Percentiles rank a stretch among this genome's conserved stretches.
Evolutionary conservation across 2,113 vertebrate species (phyloP).

Genomic region (Brachyistius frenatus): DNA sequence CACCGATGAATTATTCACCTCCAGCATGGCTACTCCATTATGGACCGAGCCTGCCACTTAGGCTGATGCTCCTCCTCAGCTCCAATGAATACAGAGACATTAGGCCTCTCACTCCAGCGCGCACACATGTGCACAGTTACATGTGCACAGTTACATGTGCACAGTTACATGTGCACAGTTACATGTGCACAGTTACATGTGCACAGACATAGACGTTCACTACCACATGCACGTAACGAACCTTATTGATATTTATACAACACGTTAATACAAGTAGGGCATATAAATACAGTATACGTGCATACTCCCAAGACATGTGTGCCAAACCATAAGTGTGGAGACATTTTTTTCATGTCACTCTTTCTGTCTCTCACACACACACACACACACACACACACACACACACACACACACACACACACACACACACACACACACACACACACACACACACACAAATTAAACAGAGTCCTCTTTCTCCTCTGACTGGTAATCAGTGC

Average conservation of each 20-base stretch:
- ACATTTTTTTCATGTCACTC: neutral
- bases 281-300: slow-evolving; percentile 30
- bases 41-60: slow-evolving; percentile 73
- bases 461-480: slow-evolving; percentile 56
- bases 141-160: slow-evolving; percentile 14
- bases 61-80: slow-evolving; percentile 51
- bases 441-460: slow-evolving; percentile 10
- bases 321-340: neutral
- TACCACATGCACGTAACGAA: slow-evolving; percentile 30
- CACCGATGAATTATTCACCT: slow-evolving; percentile 83
- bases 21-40: slow-evolving; percentile 79
- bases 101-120: slow-evolving; percentile 32
- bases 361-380: neutral
- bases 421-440: neutral
- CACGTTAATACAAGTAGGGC: slow-evolving; percentile 38
- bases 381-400: neutral
- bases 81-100: slow-evolving; percentile 46
- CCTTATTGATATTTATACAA: slow-evolving; percentile 42
- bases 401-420: neutral
- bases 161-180: slow-evolving; percentile 23
- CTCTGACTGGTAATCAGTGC: slow-evolving; percentile 54
- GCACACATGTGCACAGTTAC: slow-evolving; percentile 17
- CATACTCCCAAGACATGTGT: neutral
- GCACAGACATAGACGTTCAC: slow-evolving; percentile 22
- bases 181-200: slow-evolving; percentile 4